Percentiles rank a stretch among this genome's conserved stretches.
Conservation (phyloP, 2,888 invertebrate genomes). For the Salpingus planirostris region DNA sequence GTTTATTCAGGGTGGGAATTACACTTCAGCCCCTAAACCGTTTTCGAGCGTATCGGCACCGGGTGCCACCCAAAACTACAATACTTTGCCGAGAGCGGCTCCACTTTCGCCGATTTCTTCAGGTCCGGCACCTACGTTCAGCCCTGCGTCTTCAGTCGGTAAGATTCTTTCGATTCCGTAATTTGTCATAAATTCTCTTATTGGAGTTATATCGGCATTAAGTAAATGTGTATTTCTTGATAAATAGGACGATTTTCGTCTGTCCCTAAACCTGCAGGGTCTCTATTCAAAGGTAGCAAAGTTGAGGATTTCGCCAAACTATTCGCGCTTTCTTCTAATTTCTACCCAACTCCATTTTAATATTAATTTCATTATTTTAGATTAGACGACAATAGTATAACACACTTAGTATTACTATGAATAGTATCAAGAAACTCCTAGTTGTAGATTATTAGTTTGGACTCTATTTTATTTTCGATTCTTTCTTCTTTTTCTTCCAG, state of each 20-base stretch:
- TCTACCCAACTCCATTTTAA: no score
- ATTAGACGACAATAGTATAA: no score
- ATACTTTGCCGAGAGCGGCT: constrained; percentile 22
- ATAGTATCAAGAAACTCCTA: constrained; percentile 22
- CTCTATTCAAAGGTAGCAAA: constrained; percentile 37
- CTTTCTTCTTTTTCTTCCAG: constrained; percentile 41
- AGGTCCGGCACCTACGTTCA: constrained; percentile 30
- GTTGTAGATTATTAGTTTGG: no score
- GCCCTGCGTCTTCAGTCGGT: constrained; percentile 36
- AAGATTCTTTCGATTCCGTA: no score
- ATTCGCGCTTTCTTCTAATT: no score
- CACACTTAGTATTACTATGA: no score
- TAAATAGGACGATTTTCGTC: constrained; percentile 37
- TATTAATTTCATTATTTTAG: no score
- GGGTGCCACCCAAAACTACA: constrained; percentile 39
- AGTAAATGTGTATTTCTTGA: constrained; percentile 8
- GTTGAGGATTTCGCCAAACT: constrained; percentile 1
- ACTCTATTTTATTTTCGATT: constrained; percentile 10
- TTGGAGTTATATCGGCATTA: no score
- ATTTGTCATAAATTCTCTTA: no score
- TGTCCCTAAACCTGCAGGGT: constrained; percentile 37
- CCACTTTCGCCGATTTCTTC: constrained; percentile 26
- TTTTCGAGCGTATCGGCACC: constrained; percentile 50
- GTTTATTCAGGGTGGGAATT: constrained; percentile 19
- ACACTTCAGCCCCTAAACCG: constrained; percentile 52